Conservation (phyloP, 2,888 invertebrate genomes). For the Argyresthia albistria region DNA sequence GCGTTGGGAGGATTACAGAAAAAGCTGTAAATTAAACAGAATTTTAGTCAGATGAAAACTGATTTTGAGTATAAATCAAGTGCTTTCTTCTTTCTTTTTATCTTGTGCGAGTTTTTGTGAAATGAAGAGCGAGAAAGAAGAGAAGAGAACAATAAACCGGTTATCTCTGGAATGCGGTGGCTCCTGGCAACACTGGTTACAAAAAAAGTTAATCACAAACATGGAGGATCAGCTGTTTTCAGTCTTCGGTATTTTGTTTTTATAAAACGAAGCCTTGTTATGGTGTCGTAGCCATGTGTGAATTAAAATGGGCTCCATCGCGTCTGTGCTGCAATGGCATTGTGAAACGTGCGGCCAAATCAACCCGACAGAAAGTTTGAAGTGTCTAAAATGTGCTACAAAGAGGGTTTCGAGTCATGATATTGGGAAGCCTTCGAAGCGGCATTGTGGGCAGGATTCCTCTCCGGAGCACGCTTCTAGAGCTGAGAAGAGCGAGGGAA, state of each 20-base stretch:
- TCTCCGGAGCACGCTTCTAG: constrained; percentile 53
- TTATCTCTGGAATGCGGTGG: background rate
- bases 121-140: background rate
- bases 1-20: too few relatives aligned
- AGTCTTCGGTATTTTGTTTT: constrained; percentile 57
- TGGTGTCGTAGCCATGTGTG: constrained; percentile 71
- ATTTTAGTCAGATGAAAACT: background rate
- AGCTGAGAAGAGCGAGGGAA: constrained; percentile 57
- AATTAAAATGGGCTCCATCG: constrained; percentile 90
- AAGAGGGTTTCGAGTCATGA: constrained; percentile 74
- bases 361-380: constrained; percentile 88
- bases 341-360: constrained; percentile 90
- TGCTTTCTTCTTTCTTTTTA: too few relatives aligned
- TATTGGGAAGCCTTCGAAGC: constrained; percentile 47
- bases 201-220: constrained; percentile 64
- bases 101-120: background rate
- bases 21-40: background rate
- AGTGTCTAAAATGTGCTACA: constrained; percentile 88
- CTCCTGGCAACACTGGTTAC: background rate
- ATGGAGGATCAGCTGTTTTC: constrained; percentile 77
- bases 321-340: constrained; percentile 95
- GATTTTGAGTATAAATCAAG: background rate
- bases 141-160: background rate
- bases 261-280: constrained; percentile 57
- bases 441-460: constrained; percentile 47